Base-by-base conservation (phyloP, 1,140 invertebrate species). In the Pectinophora gossypiella region DNA sequence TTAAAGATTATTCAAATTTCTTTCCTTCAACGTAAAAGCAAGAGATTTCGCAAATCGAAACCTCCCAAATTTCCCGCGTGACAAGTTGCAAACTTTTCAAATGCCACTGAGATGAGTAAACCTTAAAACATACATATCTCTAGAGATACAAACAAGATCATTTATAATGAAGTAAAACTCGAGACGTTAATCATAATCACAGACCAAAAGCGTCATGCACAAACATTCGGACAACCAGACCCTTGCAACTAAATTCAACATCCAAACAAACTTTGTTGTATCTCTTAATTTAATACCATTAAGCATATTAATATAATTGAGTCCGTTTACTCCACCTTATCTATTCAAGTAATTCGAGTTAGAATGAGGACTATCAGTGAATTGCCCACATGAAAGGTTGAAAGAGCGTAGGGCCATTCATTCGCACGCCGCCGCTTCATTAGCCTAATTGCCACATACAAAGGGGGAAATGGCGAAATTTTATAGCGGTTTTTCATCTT, bases 361-460 rank as follows among this genome's bases (percentile, higher is more conserved):
- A 55, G 59, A 71, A 62, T 59, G 43, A 54, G 59, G 56, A 68
- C 61, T 76, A 78, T 81, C 73, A 80, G 75, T 70, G 72, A 79
- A 83, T 80, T 79, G 62, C 68, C 74, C 69, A 77, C 78, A 83
- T 85, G 79, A 85, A 83, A 85, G 76, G 79, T 83, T 74, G 71
- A 54, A 76, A 71, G 79, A 82, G 72, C 73, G 66, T 44, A 66
- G 68, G 54, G 61, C 72, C 61, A 82, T 83, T 82, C 79, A 85
- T 78, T 77, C 71, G 61, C 69, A 64, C 62, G 58, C 59, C 64
- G 66, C 68, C 67, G 69, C 79, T 85, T 85, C 82, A 85, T 84
- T 85, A 83, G 76, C 69, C 79, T 85, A 85, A 85, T 85, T 83
- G 79, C 78, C 51, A 63, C 58, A 50, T 57, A 82, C 79, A 83